Evolutionary conservation across 2,113 vertebrate genomes (phyloP).

Genomic region (Anthoscopus minutus): DNA sequence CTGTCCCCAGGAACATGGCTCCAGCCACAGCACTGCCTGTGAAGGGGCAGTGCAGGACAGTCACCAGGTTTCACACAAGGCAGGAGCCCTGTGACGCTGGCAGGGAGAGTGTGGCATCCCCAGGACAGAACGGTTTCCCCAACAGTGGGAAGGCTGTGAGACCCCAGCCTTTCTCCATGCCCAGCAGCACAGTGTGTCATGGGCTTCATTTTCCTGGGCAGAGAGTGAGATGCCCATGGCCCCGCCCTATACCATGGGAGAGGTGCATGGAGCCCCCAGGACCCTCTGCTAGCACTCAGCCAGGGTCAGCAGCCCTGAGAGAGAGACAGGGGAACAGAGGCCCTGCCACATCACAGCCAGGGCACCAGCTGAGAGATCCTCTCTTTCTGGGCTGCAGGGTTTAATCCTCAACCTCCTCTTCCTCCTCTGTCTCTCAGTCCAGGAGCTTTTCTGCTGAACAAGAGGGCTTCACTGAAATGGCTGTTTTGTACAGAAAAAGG

Average conservation of each 20-base stretch:
- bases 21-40: not conserved
- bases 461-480: not conserved
- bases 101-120: accelerated
- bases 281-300: accelerated
- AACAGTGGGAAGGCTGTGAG: not conserved
- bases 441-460: not conserved
- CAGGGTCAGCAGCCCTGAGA: not conserved
- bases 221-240: not conserved
- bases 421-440: not conserved
- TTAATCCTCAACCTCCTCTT: not conserved
- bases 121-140: not conserved
- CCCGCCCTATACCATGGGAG: accelerated
- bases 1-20: not conserved
- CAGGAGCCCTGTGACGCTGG: not conserved
- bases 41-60: not conserved
- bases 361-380: not conserved
- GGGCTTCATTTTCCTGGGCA: not conserved
- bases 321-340: not conserved
- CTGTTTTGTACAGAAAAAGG: not conserved
- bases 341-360: not conserved
- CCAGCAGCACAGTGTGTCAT: not conserved
- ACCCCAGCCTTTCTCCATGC: no score
- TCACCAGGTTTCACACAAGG: accelerated
- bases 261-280: not conserved
- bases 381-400: not conserved